Base-by-base conservation (phyloP, 2,888 invertebrate genomes). In the Coelopa pilipes region DNA sequence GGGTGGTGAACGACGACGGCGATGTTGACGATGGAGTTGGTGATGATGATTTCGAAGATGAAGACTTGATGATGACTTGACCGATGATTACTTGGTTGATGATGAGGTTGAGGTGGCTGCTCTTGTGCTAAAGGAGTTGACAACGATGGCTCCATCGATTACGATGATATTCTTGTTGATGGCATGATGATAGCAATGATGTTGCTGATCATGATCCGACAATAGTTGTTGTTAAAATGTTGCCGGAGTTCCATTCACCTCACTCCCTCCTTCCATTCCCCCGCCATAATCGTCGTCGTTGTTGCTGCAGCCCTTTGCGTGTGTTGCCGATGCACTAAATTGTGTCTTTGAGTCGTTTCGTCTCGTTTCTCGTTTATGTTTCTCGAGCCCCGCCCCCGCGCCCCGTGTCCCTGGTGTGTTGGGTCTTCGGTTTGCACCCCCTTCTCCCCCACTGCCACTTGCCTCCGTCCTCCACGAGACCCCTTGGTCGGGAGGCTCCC, bases 1-100 rank as follows among this genome's bases (percentile, higher is more conserved):
- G 74, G 74, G 74, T 74, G 74, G 74, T 70, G 67, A 17, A 59
- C 57, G 24, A 59, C n/a, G 34, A 34, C 34, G 34, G 7, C 34
- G 34, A 34, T 34, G 34, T 4, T 4, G 34, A 34, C 34, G 34
- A 34, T 7, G 34, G 7, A n/a, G n/a, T n/a, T n/a, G n/a, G n/a
- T n/a, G n/a, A n/a, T n/a, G n/a, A n/a, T n/a, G n/a, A n/a, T n/a
- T n/a, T n/a, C 34, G 34, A 34, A 2, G 34, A 34, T 7, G 34
- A 7, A 34, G 34, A 4, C 34, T n/a, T n/a, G n/a, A n/a, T n/a
- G 34, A 34, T 57, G 57, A 21, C 57, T n/a, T 21, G 15, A 17
- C 3, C 17, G 17, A 57, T 21, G 57, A 57, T 57, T 12, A 57
- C 57, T 12, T 21, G 11, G 17, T n/a, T 57, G 13, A 4, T 57